A percentile compares a stretch with the other conserved stretches of the same genome.
Evolutionary conservation across 2,113 vertebrate species (phyloP).

Genomic region (Marmota monax): DNA sequence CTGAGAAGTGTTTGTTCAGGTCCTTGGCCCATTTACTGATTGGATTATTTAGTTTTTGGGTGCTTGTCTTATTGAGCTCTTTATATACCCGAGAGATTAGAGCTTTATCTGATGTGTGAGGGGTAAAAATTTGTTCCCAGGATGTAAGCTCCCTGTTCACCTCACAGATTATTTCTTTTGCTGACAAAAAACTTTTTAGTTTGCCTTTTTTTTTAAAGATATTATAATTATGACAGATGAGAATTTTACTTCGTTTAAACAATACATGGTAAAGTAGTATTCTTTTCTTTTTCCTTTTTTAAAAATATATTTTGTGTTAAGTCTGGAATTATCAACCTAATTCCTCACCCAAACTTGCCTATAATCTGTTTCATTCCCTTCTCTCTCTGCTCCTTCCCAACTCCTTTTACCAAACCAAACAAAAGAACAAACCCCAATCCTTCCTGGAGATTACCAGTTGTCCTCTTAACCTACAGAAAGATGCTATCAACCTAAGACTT

Average conservation of each 20-base stretch:
- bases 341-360: background rate
- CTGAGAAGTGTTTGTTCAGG: no score
- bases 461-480: background rate
- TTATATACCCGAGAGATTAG: no score
- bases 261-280: background rate
- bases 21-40: no score
- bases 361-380: background rate
- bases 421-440: background rate
- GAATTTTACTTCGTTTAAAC: slow-evolving; percentile 32
- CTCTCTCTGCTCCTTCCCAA: background rate
- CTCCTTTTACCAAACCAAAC: background rate
- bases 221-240: background rate
- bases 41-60: no score
- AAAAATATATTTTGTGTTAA: background rate
- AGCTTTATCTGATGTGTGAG: no score
- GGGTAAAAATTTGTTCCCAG: no score
- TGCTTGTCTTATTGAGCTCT: no score
- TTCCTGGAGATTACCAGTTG: background rate
- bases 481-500: background rate
- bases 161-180: no score
- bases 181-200: no score
- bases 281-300: slow-evolving; percentile 16
- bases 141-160: no score
- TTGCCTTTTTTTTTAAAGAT: background rate
- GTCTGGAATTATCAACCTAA: slow-evolving; percentile 22